phyloP scores from a whole-genome alignment of 2,113 vertebrate genomes.

The Galemys pyrenaicus region DNA sequence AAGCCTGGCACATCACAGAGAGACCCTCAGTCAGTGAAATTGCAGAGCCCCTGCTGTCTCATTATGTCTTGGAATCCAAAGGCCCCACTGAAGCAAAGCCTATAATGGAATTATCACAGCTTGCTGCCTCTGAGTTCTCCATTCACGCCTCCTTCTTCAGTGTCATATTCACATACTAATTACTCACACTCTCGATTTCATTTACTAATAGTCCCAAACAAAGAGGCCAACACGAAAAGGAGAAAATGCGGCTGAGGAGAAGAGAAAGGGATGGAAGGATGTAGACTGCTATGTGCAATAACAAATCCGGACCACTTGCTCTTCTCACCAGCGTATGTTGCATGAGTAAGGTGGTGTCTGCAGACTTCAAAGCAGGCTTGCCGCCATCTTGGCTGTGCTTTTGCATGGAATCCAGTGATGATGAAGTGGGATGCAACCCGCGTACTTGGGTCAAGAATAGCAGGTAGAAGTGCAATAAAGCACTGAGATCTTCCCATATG shows the following conservation, averaged over 20 bases:
- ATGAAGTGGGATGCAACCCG: background rate
- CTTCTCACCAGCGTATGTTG: background rate
- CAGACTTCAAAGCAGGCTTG: background rate
- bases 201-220: slow-evolving; percentile 60
- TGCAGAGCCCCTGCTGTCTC: slow-evolving; percentile 45
- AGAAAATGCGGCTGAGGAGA: background rate
- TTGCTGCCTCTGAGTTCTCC: slow-evolving; percentile 46
- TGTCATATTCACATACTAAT: slow-evolving; percentile 64
- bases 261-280: background rate
- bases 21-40: slow-evolving; percentile 50
- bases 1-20: slow-evolving; percentile 2
- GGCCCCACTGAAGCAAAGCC: slow-evolving; percentile 53
- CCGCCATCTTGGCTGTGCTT: background rate
- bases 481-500: background rate
- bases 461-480: background rate
- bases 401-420: background rate
- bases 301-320: background rate
- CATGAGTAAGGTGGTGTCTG: background rate
- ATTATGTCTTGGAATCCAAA: slow-evolving; percentile 55
- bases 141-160: slow-evolving; percentile 11
- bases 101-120: slow-evolving; percentile 68
- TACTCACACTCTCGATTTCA: slow-evolving; percentile 51
- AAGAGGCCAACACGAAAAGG: slow-evolving; percentile 33
- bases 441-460: background rate
- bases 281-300: background rate